A percentile compares a stretch with the other conserved stretches of the same genome.
phyloP scores from a whole-genome alignment of 1,140 invertebrate species.

The Orussus abietinus region DNA sequence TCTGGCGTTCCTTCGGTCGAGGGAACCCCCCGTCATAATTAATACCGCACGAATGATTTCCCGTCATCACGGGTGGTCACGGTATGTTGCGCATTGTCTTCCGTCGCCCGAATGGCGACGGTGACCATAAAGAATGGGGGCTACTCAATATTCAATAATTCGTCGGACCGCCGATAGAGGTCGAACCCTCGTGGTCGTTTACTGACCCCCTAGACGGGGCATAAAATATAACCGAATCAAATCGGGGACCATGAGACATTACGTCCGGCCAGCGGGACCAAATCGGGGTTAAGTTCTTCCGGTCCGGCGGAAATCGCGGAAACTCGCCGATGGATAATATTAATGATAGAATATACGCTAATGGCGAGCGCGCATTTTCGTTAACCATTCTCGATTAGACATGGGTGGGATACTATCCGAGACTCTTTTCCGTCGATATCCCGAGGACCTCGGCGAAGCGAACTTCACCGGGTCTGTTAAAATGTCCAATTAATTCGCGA shows the following conservation, averaged over 20 bases:
- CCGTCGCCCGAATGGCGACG: too few species aligned
- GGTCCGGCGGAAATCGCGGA: slow-evolving; percentile 17
- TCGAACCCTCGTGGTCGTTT: slow-evolving; percentile 13
- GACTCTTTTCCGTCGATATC: too few species aligned
- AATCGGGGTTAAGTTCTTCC: slow-evolving; percentile 45
- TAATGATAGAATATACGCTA: slow-evolving; percentile 32
- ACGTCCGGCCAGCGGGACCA: slow-evolving; percentile 22
- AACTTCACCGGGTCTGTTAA: too few species aligned
- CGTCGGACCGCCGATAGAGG: slow-evolving; percentile 12
- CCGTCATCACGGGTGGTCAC: too few species aligned
- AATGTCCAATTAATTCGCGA: too few species aligned
- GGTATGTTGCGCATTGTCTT: too few species aligned
- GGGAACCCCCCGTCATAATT: too few species aligned
- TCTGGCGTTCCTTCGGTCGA: too few species aligned
- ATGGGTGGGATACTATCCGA: background rate
- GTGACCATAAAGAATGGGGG: too few species aligned
- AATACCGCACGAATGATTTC: too few species aligned
- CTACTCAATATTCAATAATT: slow-evolving; percentile 42
- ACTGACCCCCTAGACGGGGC: slow-evolving; percentile 6
- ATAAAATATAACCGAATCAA: slow-evolving; percentile 39
- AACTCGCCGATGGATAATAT: slow-evolving; percentile 28
- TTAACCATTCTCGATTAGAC: slow-evolving; percentile 7
- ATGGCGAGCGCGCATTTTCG: slow-evolving; percentile 14
- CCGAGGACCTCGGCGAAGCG: too few species aligned
- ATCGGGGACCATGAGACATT: slow-evolving; percentile 30